A percentile compares a stretch with the other conserved stretches of the same genome.
phyloP scores from a whole-genome alignment of 1,140 invertebrate genomes.

The Drosophila micromelanica region DNA sequence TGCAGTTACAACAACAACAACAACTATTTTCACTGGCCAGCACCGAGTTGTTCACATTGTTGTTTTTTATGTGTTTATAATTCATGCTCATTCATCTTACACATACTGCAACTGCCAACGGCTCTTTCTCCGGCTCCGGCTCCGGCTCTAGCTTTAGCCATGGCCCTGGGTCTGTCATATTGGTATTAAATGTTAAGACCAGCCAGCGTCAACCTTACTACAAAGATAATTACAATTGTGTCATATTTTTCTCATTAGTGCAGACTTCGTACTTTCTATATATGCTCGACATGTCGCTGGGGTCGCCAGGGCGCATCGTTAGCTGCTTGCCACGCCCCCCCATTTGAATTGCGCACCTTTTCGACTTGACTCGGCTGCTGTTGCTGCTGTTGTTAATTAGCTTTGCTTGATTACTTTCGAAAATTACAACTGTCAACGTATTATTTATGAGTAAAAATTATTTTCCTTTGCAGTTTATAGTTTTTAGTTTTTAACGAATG shows the following conservation, averaged over 20 bases:
- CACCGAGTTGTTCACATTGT: constrained; percentile 47
- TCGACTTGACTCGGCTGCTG: constrained; percentile 23
- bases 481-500: constrained; percentile 36
- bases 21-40: constrained; percentile 54
- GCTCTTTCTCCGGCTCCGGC: too few species aligned
- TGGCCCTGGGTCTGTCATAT: constrained; percentile 53
- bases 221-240: constrained; percentile 80
- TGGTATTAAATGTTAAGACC: constrained; percentile 69
- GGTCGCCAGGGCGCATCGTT: constrained; percentile 12
- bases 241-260: constrained; percentile 83
- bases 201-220: constrained; percentile 46
- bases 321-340: constrained; percentile 38
- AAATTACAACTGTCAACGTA: constrained; percentile 81
- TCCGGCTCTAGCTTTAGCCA: constrained; percentile 6
- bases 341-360: constrained; percentile 52
- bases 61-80: constrained; percentile 81
- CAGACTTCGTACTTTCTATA: constrained; percentile 54
- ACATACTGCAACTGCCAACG: constrained; percentile 37
- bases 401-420: constrained; percentile 78
- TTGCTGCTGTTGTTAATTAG: constrained; percentile 70
- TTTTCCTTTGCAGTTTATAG: constrained; percentile 49
- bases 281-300: constrained; percentile 37
- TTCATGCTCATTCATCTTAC: constrained; percentile 82
- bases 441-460: constrained; percentile 68
- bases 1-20: constrained; percentile 71